These are phyloP conservation scores for Macrotus californicus DNA, from an alignment of 2,113 vertebrate genomes.

Conservation along the genomic window DNA sequence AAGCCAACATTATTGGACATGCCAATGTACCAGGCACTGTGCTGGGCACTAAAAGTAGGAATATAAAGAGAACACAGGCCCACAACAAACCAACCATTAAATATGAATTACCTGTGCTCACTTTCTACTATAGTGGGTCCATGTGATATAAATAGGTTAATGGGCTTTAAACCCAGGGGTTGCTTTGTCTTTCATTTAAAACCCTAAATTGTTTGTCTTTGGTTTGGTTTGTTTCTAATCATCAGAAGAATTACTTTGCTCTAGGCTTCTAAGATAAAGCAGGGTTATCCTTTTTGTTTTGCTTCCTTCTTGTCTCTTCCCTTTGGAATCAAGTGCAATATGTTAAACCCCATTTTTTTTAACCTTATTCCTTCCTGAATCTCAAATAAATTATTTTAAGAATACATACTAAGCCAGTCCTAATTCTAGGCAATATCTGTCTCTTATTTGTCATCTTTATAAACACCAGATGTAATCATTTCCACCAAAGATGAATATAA, in stretches of 20 bases:
- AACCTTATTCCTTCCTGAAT: neutral
- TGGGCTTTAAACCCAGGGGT: neutral
- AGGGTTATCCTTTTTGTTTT: neutral
- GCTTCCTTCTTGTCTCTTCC: neutral
- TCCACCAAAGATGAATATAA: neutral
- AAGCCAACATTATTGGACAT: neutral
- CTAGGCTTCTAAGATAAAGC: neutral
- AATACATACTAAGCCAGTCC: neutral
- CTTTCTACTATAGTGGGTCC: neutral
- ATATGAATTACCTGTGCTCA: neutral
- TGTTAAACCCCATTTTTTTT: neutral
- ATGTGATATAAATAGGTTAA: neutral
- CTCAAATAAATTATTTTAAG: conserved; percentile 19
- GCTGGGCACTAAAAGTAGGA: neutral
- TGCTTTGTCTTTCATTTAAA: neutral
- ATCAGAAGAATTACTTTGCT: neutral
- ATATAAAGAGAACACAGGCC: neutral
- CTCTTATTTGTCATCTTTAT: neutral
- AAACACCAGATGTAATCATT: neutral
- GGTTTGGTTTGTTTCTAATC: conserved; percentile 2
- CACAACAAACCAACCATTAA: neutral
- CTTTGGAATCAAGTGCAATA: neutral
- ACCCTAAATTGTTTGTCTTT: neutral
- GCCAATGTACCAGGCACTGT: neutral
- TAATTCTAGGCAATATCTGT: neutral